phyloP scores from a whole-genome alignment of 2,888 invertebrate genomes.

The Netelia inedita region DNA sequence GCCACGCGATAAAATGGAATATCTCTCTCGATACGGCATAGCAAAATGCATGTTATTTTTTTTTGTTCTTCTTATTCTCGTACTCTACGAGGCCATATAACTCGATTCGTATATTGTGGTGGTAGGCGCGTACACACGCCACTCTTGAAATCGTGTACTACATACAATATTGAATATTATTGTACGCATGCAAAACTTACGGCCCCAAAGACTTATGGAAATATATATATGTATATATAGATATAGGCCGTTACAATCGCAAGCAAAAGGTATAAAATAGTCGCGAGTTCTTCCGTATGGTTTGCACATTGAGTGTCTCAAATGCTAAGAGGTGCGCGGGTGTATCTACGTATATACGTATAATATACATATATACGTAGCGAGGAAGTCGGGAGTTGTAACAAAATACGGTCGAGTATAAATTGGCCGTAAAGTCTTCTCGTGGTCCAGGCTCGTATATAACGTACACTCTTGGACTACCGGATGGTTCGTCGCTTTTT shows the following conservation, averaged over 20 bases:
- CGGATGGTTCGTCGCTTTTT: conserved; percentile 44
- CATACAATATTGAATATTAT: conserved; percentile 7
- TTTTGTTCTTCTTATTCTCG: not conserved
- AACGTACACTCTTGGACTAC: conserved; percentile 35
- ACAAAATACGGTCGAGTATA: conserved; percentile 72
- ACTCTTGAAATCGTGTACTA: not conserved
- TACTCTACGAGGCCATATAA: too few relatives aligned
- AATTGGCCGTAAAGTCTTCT: conserved; percentile 74
- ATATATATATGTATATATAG: not conserved
- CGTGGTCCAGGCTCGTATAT: conserved; percentile 34
- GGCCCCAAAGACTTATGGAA: conserved; percentile 42
- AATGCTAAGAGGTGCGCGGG: conserved; percentile 40
- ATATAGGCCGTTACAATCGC: conserved; percentile 28
- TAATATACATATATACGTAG: conserved; percentile 43
- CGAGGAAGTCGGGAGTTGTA: conserved; percentile 71
- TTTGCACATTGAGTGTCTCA: conserved; percentile 9
- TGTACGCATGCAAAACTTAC: conserved; percentile 16
- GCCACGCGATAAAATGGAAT: conserved; percentile 58
- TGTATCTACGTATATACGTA: conserved; percentile 23
- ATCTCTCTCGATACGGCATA: conserved; percentile 21
- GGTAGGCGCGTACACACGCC: not conserved
- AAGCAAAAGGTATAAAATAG: conserved; percentile 37
- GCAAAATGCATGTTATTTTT: conserved; percentile 28
- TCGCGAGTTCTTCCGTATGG: conserved; percentile 35
- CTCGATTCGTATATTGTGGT: too few relatives aligned